A percentile compares a stretch with the other conserved stretches of the same genome.
These are phyloP conservation scores for Acleris sparsana DNA, from an alignment of 2,888 invertebrate species.

Conservation along the genomic window DNA sequence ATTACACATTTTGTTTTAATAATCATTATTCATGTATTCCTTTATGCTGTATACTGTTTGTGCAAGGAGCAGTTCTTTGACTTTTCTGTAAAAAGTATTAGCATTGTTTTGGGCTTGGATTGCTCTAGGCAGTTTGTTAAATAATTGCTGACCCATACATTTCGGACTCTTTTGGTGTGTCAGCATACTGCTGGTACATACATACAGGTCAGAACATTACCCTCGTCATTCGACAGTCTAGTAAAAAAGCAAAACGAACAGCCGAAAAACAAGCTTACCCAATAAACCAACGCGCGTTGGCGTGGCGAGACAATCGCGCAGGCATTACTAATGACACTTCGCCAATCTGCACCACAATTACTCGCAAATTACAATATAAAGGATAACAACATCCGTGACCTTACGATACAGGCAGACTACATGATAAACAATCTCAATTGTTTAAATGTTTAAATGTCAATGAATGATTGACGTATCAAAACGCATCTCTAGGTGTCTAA, in stretches of 20 bases:
- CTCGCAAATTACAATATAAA: constrained; percentile 39
- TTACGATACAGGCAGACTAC: constrained; percentile 15
- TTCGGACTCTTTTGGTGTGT: too few relatives aligned
- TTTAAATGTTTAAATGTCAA: constrained; percentile 67
- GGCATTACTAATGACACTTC: constrained; percentile 47
- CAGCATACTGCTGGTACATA: too few relatives aligned
- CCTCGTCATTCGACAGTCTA: too few relatives aligned
- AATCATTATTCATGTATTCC: too few relatives aligned
- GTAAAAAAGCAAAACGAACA: neutral
- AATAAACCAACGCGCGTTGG: constrained; percentile 52
- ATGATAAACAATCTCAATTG: constrained; percentile 51
- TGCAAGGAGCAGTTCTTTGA: too few relatives aligned
- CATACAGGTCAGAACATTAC: too few relatives aligned
- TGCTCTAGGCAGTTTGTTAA: too few relatives aligned
- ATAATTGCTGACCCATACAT: too few relatives aligned
- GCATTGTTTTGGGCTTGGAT: too few relatives aligned
- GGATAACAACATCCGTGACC: constrained; percentile 28
- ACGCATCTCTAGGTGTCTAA: constrained; percentile 37
- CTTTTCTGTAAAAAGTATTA: too few relatives aligned
- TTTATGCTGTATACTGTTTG: too few relatives aligned
- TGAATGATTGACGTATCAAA: constrained; percentile 68
- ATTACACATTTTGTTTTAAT: too few relatives aligned
- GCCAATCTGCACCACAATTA: constrained; percentile 39
- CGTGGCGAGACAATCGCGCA: constrained; percentile 47
- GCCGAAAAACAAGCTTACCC: constrained; percentile 50